Conservation (phyloP, 2,113 vertebrate genomes). For the Hyperopisus bebe region DNA sequence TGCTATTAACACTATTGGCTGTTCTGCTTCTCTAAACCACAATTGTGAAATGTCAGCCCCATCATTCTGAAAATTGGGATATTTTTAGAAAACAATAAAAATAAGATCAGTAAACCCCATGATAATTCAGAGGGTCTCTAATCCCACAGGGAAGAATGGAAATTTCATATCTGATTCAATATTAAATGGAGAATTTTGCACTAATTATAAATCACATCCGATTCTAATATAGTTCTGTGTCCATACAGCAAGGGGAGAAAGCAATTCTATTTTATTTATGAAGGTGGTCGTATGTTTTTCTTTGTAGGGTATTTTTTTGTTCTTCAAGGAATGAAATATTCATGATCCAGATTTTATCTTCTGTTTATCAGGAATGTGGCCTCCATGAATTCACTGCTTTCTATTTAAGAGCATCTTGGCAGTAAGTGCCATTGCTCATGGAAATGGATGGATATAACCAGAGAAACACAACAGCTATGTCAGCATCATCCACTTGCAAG, state of each 20-base stretch:
- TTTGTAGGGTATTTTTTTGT: slow-evolving; percentile 20
- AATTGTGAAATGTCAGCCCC: not conserved
- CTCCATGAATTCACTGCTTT: slow-evolving; percentile 7
- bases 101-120: not conserved
- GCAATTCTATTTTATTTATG: not conserved
- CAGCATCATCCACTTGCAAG: not conserved
- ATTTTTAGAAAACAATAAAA: not conserved
- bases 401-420: slow-evolving; percentile 16
- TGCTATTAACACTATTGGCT: not conserved
- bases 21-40: not conserved
- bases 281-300: slow-evolving; percentile 6
- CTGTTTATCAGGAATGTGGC: slow-evolving; percentile 30
- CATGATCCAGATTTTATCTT: slow-evolving; percentile 43
- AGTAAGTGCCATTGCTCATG: not conserved
- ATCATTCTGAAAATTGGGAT: not conserved
- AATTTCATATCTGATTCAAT: slow-evolving; percentile 23
- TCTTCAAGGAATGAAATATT: slow-evolving; percentile 48
- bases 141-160: not conserved
- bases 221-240: slow-evolving; percentile 33
- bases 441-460: not conserved
- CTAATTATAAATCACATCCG: slow-evolving; percentile 37
- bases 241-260: not conserved
- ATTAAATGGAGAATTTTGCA: slow-evolving; percentile 24
- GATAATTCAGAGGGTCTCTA: not conserved
- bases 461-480: not conserved